These are phyloP conservation scores for Masnerella sp. DNA, from an alignment of 2,888 invertebrate genomes.

Conservation along the genomic window DNA sequence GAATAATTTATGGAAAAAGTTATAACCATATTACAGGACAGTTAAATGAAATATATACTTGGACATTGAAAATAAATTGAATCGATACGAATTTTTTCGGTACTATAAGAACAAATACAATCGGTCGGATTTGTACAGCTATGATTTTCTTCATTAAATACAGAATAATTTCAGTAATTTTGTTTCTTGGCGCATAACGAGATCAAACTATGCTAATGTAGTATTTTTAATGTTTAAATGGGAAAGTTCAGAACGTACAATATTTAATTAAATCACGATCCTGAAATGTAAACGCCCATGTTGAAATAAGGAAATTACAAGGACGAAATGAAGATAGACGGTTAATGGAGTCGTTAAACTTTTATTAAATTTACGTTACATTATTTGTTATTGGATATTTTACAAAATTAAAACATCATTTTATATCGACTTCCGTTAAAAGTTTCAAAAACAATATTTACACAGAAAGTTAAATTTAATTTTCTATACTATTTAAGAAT, in stretches of 20 bases:
- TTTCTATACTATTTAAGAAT: too few relatives aligned
- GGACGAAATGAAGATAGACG: not conserved
- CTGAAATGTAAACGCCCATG: constrained; percentile 9
- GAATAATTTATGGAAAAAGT: not conserved
- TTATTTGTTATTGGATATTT: not conserved
- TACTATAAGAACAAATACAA: constrained; percentile 9
- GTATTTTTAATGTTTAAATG: constrained; percentile 12
- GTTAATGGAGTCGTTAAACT: constrained; percentile 11
- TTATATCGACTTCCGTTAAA: too few relatives aligned
- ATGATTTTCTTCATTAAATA: constrained; percentile 27
- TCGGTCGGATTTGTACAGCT: not conserved
- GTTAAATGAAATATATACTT: not conserved
- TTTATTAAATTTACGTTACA: constrained; percentile 3
- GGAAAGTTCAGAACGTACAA: constrained; percentile 8
- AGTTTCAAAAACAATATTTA: too few relatives aligned
- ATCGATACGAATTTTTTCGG: constrained; percentile 3
- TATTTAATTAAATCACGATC: constrained; percentile 15
- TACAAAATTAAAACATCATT: too few relatives aligned
- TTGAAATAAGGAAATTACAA: constrained; percentile 25
- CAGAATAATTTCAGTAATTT: constrained; percentile 10
- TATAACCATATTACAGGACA: not conserved
- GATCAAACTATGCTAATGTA: constrained; percentile 16
- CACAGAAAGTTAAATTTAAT: too few relatives aligned
- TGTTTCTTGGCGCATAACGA: not conserved
- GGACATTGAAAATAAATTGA: constrained; percentile 17